Evolutionary conservation across 2,113 vertebrate species (phyloP).

Genomic region (Meriones unguiculatus): DNA sequence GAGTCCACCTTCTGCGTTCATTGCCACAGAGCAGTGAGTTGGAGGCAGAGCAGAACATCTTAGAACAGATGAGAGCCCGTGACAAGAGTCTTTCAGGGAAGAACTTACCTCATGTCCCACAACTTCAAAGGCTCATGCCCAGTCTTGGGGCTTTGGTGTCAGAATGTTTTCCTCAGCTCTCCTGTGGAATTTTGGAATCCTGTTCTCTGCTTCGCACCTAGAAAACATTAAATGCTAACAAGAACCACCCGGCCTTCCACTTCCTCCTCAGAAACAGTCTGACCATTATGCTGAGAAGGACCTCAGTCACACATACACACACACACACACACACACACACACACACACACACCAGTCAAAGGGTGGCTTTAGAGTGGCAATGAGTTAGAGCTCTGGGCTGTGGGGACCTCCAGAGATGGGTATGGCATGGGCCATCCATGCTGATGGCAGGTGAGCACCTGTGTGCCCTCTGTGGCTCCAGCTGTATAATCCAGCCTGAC

Average conservation of each 20-base stretch:
- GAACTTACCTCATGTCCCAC: neutral
- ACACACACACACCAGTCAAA: too few species aligned
- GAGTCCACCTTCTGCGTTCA: neutral
- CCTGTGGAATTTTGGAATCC: neutral
- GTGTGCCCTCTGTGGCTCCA: too few species aligned
- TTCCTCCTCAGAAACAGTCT: rapidly evolving
- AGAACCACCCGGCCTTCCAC: neutral
- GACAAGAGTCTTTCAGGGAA: neutral
- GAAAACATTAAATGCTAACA: neutral
- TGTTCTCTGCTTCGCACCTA: neutral
- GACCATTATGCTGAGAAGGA: neutral
- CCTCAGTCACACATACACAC: too few species aligned
- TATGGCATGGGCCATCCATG: too few species aligned
- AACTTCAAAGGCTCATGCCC: rapidly evolving
- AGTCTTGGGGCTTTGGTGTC: rapidly evolving
- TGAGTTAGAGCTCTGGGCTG: neutral
- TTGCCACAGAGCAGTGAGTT: neutral
- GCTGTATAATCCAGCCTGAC: neutral
- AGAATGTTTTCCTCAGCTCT: neutral
- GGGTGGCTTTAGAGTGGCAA: neutral
- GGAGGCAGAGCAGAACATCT: too few species aligned
- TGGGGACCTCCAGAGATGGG: neutral
- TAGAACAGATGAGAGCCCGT: neutral
- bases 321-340: too few species aligned
- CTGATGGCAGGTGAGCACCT: too few species aligned